Evolutionary conservation across 2,888 invertebrate species (phyloP).

Genomic region (Scaptodrosophila latifasciaeformis): DNA sequence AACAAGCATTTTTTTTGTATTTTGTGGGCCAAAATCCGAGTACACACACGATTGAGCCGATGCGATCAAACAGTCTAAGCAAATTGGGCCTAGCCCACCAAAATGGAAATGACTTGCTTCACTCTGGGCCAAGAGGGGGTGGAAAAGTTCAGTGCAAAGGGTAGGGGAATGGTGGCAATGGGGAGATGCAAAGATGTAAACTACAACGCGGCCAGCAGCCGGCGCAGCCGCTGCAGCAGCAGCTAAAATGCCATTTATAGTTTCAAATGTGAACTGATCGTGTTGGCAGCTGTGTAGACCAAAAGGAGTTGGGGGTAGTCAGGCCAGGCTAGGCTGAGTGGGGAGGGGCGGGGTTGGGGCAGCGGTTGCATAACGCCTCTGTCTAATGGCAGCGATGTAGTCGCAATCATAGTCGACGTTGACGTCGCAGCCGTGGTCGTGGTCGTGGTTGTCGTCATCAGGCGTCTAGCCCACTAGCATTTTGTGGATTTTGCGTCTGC

Average conservation of each 20-base stretch:
- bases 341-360: not conserved
- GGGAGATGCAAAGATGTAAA: slow-evolving; percentile 30
- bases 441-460: slow-evolving; percentile 4
- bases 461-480: slow-evolving; percentile 56
- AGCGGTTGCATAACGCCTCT: not conserved
- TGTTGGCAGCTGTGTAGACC: slow-evolving; percentile 31
- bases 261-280: slow-evolving; percentile 59
- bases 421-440: slow-evolving; percentile 15
- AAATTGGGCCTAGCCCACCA: too few species aligned
- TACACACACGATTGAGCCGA: too few species aligned
- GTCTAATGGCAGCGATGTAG: not conserved
- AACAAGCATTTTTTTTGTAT: too few species aligned
- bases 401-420: too few species aligned
- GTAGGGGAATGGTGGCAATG: slow-evolving; percentile 10
- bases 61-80: too few species aligned
- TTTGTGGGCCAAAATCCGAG: too few species aligned
- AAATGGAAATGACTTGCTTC: not conserved
- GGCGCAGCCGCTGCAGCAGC: slow-evolving; percentile 13
- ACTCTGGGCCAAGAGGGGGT: too few species aligned
- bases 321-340: too few species aligned
- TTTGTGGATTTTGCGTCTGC: slow-evolving; percentile 23
- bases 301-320: too few species aligned
- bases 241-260: slow-evolving; percentile 62
- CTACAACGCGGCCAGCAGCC: slow-evolving; percentile 21
- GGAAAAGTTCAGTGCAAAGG: too few species aligned